Evolutionary conservation across 2,113 vertebrate genomes (phyloP), one percentile per base, ranked within the genome.

Genomic region (Trinectes maculatus): DNA sequence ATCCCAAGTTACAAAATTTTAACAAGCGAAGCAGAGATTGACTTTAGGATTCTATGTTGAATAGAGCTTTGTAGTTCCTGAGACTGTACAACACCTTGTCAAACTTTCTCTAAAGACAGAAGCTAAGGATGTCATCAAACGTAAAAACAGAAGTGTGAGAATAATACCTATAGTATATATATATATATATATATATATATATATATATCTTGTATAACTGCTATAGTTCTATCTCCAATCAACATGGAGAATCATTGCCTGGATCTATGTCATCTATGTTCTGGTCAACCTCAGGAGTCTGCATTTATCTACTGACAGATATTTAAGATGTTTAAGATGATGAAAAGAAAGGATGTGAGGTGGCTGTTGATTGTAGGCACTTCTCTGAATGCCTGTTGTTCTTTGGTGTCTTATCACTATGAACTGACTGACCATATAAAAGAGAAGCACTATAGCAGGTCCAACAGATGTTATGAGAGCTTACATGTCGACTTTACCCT

Each of bases 341-440:
- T 26, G 53, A 37, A n/a, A 55, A 57, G 36, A 42, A 26, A 29
- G 11, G 54, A 57, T 19, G 24, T 24, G 6, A 28, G 54, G 16
- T 12, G 13, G 5, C 10, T 26, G 24, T 13, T 57, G 24, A 57
- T 28, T 57, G 8, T 39, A 42, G 29, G 40, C 15, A 24, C 10
- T 57, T 37, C 6, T 13, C 2, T n/a, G 55, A 29, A 18, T 42
- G 19, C 6, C 6, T 25, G 7, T 47, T 47, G 22, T 47, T 6
- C 21, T 24, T 22, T 10, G 40, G 8, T 43, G 7, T 33, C 31
- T n/a, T 33, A 33, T 21, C 18, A 43, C 18, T 11, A 10, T 21
- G 9, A 1, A n/a, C 2, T 10, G 39, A 18, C n/a, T 42, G 39
- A 18, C 19, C n/a, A 42, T 8, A 19, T 7, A 42, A 19, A 42